phyloP scores from a whole-genome alignment of 1,140 invertebrate genomes.

The Lamellibrachia luymesi region DNA sequence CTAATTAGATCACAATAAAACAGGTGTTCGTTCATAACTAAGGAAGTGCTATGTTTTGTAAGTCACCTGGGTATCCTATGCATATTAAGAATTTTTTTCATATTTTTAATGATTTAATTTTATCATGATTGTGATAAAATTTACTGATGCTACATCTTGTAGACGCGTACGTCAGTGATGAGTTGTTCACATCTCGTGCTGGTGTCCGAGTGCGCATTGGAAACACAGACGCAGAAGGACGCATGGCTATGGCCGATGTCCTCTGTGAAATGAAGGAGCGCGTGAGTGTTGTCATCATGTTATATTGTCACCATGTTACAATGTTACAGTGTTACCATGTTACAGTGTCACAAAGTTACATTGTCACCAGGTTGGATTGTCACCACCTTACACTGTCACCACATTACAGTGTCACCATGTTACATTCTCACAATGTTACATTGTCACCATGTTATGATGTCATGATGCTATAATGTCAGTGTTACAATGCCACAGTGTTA shows the following conservation, averaged over 20 bases:
- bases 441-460: not conserved
- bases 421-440: no score
- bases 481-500: not conserved
- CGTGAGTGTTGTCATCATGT: slow-evolving; percentile 50
- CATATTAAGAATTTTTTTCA: no score
- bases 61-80: no score
- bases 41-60: no score
- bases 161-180: slow-evolving; percentile 88
- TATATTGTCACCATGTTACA: not conserved
- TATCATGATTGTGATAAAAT: not conserved
- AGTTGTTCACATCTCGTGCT: slow-evolving; percentile 82
- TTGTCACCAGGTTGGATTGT: not conserved
- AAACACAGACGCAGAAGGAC: slow-evolving; percentile 94
- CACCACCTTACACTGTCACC: not conserved
- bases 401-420: not conserved
- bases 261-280: slow-evolving; percentile 69
- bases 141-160: slow-evolving; percentile 47
- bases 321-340: not conserved
- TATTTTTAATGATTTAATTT: no score
- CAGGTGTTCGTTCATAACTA: no score
- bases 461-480: not conserved
- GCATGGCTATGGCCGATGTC: slow-evolving; percentile 93
- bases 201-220: slow-evolving; percentile 77
- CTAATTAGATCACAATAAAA: no score
- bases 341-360: not conserved